Conservation (phyloP, 2,888 invertebrate species). For the Ellobium chinense region DNA sequence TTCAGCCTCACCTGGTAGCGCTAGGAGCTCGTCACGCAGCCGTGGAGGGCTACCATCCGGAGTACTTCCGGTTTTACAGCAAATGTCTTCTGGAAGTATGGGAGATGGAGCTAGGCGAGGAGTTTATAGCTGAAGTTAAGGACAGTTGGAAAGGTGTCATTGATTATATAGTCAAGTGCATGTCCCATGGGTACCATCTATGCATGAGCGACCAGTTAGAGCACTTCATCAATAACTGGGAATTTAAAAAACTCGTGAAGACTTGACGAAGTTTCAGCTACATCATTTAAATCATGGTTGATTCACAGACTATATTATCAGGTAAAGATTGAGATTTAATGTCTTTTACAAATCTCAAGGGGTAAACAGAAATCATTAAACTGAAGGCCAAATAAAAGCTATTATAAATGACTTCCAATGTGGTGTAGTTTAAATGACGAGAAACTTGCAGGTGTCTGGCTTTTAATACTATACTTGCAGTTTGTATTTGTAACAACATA, state of each 20-base stretch:
- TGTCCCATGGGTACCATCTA: conserved; percentile 54
- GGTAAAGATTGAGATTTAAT: too few relatives aligned
- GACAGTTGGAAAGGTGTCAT: conserved; percentile 67
- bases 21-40: conserved; percentile 73
- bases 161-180: conserved; percentile 58
- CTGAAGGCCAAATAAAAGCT: too few relatives aligned
- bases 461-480: too few relatives aligned
- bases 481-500: too few relatives aligned
- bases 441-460: too few relatives aligned
- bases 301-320: too few relatives aligned
- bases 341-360: too few relatives aligned
- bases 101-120: conserved; percentile 71
- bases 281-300: too few relatives aligned
- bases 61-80: conserved; percentile 66
- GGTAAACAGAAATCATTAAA: too few relatives aligned
- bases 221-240: neutral
- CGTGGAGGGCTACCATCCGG: conserved; percentile 62
- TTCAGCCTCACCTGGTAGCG: conserved; percentile 61
- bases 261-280: too few relatives aligned
- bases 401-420: too few relatives aligned
- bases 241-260: neutral
- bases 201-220: conserved; percentile 48
- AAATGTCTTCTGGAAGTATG: conserved; percentile 67
- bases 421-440: too few relatives aligned
- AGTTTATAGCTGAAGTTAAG: conserved; percentile 69